A percentile compares a stretch with the other conserved stretches of the same genome.
Evolutionary conservation across 2,797 vertebrate species (phyloP).

Genomic region (Ficedula albicollis): DNA sequence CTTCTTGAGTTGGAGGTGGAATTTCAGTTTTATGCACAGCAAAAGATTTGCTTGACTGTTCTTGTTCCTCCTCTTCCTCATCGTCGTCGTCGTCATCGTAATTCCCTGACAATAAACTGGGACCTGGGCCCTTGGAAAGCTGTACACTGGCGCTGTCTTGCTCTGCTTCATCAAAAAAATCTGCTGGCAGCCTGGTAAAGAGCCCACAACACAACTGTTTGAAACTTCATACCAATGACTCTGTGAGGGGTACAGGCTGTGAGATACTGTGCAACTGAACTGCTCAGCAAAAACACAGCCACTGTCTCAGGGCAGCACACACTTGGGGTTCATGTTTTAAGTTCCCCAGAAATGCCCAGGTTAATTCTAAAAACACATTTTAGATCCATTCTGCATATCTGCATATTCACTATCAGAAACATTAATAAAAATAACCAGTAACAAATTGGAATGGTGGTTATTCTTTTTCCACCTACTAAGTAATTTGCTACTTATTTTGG

Average conservation of each 20-base stretch:
- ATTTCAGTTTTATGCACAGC: conserved; percentile 48
- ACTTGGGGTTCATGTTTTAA: neutral
- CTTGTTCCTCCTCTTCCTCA: conserved; percentile 60
- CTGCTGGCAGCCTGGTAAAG: conserved; percentile 69
- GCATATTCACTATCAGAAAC: neutral
- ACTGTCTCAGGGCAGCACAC: neutral
- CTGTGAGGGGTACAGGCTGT: neutral
- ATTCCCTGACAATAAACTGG: conserved; percentile 80
- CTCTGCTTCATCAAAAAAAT: conserved; percentile 71
- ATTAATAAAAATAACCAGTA: neutral
- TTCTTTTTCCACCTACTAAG: neutral
- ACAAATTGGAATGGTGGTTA: neutral
- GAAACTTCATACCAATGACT: neutral
- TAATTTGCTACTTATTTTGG: neutral
- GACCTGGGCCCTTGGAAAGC: conserved; percentile 56
- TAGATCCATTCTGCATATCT: neutral
- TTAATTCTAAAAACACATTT: neutral
- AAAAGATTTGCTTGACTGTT: neutral
- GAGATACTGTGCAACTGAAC: accelerated
- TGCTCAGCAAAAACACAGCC: neutral
- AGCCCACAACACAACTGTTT: neutral
- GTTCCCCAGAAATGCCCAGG: neutral
- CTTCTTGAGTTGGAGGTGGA: conserved; percentile 56
- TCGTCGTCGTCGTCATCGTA: conserved; percentile 71
- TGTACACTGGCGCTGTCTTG: neutral